A percentile compares a stretch with the other conserved stretches of the same genome.
phyloP scores from a whole-genome alignment of 2,113 vertebrate genomes.

The Apteryx owenii region DNA sequence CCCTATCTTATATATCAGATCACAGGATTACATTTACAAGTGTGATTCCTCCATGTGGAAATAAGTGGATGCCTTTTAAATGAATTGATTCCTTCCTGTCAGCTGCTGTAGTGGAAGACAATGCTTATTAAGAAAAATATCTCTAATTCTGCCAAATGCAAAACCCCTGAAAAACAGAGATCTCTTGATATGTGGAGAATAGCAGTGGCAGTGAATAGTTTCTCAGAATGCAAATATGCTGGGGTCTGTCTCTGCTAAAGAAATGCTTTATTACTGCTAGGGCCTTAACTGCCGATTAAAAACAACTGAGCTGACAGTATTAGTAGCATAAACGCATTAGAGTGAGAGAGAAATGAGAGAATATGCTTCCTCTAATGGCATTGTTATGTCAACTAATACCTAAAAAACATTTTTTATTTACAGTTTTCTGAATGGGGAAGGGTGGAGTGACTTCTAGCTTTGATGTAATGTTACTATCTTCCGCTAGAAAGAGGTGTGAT shows the following conservation, averaged over 20 bases:
- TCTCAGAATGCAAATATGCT: neutral
- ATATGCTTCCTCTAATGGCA: slow-evolving; percentile 18
- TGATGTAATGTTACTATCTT: neutral
- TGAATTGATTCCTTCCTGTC: slow-evolving; percentile 6
- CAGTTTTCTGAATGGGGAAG: slow-evolving; percentile 5
- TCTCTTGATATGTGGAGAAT: neutral
- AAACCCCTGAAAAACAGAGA: neutral
- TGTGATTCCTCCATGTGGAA: neutral
- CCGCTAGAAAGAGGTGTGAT: neutral
- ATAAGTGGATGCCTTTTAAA: neutral
- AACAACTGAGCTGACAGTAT: slow-evolving; percentile 18
- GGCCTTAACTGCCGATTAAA: slow-evolving; percentile 33
- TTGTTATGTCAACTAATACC: neutral
- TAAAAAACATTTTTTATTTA: slow-evolving; percentile 10
- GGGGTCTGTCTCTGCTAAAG: neutral
- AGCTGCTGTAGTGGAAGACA: neutral
- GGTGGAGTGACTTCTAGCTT: neutral
- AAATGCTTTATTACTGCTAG: neutral
- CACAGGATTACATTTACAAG: neutral
- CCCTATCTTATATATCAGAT: neutral
- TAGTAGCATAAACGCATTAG: slow-evolving; percentile 30
- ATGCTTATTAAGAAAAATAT: neutral
- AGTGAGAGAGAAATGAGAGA: slow-evolving; percentile 16
- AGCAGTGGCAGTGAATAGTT: neutral
- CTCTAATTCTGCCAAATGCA: neutral